These are phyloP conservation scores for Typhlichthys eigenmanni DNA, from an alignment of 2,797 vertebrate species.

Conservation along the genomic window DNA sequence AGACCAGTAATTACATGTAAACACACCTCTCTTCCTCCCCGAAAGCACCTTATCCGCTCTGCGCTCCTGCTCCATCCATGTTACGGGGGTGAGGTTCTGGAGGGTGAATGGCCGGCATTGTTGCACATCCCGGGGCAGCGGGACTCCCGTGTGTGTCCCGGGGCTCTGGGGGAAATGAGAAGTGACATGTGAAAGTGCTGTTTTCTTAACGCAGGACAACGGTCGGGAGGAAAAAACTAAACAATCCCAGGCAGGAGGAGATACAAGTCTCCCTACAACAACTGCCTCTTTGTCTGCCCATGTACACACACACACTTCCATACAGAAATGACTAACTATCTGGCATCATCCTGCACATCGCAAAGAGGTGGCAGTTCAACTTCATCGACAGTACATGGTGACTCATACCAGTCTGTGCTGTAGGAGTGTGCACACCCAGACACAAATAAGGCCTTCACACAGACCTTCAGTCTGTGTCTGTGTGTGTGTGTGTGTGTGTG, in stretches of 20 bases:
- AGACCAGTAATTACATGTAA: slow-evolving; percentile 60
- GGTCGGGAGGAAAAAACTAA: slow-evolving; percentile 58
- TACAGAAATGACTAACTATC: slow-evolving; percentile 48
- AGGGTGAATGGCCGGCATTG: slow-evolving; percentile 41
- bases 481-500: background rate
- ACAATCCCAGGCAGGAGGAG: slow-evolving; percentile 64
- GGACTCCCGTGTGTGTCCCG: slow-evolving; percentile 28
- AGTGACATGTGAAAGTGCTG: slow-evolving; percentile 76
- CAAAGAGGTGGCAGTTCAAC: slow-evolving; percentile 46
- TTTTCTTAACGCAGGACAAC: slow-evolving; percentile 67
- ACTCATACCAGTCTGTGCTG: slow-evolving; percentile 41
- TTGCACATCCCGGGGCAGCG: slow-evolving; percentile 46
- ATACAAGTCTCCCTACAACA: slow-evolving; percentile 43
- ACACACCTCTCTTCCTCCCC: slow-evolving; percentile 16
- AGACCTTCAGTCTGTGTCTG: slow-evolving; percentile 10
- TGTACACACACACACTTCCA: slow-evolving; percentile 19
- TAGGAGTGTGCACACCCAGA: slow-evolving; percentile 35
- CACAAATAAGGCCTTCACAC: slow-evolving; percentile 23
- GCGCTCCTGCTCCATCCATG: background rate
- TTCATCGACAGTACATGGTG: slow-evolving; percentile 30
- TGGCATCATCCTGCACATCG: slow-evolving; percentile 46
- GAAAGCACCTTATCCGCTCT: slow-evolving; percentile 27
- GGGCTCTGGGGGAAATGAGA: slow-evolving; percentile 65
- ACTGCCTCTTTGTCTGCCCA: slow-evolving; percentile 58
- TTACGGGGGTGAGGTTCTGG: background rate